These are phyloP conservation scores for Ennomos quercinarius DNA, from an alignment of 2,888 invertebrate genomes.

Conservation along the genomic window DNA sequence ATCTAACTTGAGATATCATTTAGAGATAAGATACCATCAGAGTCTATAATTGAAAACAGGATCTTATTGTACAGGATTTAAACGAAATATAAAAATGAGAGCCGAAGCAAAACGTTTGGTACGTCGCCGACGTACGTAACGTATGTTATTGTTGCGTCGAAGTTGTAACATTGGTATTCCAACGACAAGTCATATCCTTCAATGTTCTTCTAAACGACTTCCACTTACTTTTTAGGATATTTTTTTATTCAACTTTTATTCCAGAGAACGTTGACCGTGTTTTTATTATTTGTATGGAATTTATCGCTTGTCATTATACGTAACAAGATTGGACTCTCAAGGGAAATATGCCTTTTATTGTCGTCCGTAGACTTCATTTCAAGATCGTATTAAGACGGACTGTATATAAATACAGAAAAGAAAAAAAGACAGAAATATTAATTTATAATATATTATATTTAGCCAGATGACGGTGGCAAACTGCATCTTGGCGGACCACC, in stretches of 20 bases:
- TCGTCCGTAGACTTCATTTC: conserved; percentile 40
- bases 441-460: neutral
- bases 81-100: too few species aligned
- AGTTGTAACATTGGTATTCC: conserved; percentile 44
- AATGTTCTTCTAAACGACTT: conserved; percentile 41
- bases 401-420: conserved; percentile 12
- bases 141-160: conserved; percentile 22
- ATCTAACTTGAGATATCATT: too few species aligned
- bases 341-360: conserved; percentile 42
- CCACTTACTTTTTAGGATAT: conserved; percentile 42
- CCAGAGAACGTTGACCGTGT: conserved; percentile 48
- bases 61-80: too few species aligned
- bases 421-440: conserved; percentile 10
- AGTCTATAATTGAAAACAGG: too few species aligned
- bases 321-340: conserved; percentile 39
- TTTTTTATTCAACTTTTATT: conserved; percentile 39
- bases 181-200: conserved; percentile 40
- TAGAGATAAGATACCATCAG: too few species aligned
- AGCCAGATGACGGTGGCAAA: neutral
- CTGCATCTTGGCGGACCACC: neutral
- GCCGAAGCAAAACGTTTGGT: too few species aligned
- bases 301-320: conserved; percentile 40
- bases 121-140: too few species aligned
- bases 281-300: conserved; percentile 47
- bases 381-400: conserved; percentile 36